Evolutionary conservation across 2,888 invertebrate species (phyloP), one percentile per base, ranked within the genome.

Genomic region (Parnassius apollo): DNA sequence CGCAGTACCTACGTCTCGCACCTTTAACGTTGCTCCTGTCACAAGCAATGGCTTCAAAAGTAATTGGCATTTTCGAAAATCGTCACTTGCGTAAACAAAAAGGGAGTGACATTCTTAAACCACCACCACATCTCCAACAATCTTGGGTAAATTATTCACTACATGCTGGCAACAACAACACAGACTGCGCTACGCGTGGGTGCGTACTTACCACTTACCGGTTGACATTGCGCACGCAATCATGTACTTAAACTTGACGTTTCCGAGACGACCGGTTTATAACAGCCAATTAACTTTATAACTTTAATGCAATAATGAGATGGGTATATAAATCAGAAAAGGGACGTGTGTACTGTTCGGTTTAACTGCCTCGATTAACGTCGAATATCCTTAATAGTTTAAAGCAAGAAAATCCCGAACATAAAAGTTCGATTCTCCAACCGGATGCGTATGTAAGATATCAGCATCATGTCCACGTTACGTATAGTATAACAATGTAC

Each of bases 221-320:
- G 13, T n/a, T 12, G 49, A 49, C 49, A 49, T 49, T 49, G 49
- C 49, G 12, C 10, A 13, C 44, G 55, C 58, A 56, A 51, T 56
- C 56, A 55, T 55, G 48, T n/a, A 58, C 18, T 59, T 48, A 57
- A 42, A 55, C 49, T 50, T 44, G 45, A 44, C 46, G 42, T 53
- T 62, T 57, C 62, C 62, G 62, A 53, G 62, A 53, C 57, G 62
- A 57, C 48, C 18, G 25, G 46, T 48, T 18, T 10, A 12, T 49
- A 9, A 10, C 51, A 10, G 25, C 46, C 42, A 53, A 62, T 62
- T 57, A 57, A n/a, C 52, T 57, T 44, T 42, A 46, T 55, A 44
- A 48, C 57, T 57, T 42, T 62, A 62, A 62, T 48, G 52, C 48
- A 42, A 57, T 62, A 53, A 62, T 62, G 62, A 48, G 62, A 48